These are phyloP conservation scores for Serrognathus titanus DNA, from an alignment of 2,888 invertebrate species.

Conservation along the genomic window DNA sequence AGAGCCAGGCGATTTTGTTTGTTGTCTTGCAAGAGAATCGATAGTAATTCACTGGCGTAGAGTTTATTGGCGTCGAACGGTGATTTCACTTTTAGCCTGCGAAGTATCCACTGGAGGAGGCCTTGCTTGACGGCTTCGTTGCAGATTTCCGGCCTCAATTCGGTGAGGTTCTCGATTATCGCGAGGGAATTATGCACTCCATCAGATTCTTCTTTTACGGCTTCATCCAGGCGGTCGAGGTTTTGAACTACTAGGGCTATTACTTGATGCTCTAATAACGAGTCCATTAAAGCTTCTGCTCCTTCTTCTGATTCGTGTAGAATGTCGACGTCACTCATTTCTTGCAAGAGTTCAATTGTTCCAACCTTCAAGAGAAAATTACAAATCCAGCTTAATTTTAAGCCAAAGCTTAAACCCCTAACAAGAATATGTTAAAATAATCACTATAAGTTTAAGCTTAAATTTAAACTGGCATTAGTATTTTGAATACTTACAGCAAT, in stretches of 20 bases:
- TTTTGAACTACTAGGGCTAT: constrained; percentile 90
- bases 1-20: constrained; percentile 75
- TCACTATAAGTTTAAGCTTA: constrained; percentile 3
- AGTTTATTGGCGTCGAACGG: constrained; percentile 94
- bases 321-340: constrained; percentile 94
- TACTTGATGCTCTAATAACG: constrained; percentile 84
- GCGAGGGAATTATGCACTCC: constrained; percentile 90
- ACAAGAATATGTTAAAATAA: no score
- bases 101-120: constrained; percentile 86
- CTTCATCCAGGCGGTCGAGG: constrained; percentile 88
- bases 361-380: constrained; percentile 39
- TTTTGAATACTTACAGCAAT: constrained; percentile 51
- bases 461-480: background rate
- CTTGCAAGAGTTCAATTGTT: constrained; percentile 63
- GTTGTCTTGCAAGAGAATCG: constrained; percentile 89
- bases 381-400: no score
- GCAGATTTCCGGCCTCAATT: constrained; percentile 82
- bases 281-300: constrained; percentile 81
- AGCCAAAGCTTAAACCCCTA: no score
- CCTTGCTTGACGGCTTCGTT: constrained; percentile 87
- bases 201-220: constrained; percentile 89
- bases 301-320: constrained; percentile 92
- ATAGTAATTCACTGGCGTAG: constrained; percentile 93
- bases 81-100: constrained; percentile 80
- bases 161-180: constrained; percentile 92